phyloP scores from a whole-genome alignment of 1,140 invertebrate species.

The Palaemon carinicauda region DNA sequence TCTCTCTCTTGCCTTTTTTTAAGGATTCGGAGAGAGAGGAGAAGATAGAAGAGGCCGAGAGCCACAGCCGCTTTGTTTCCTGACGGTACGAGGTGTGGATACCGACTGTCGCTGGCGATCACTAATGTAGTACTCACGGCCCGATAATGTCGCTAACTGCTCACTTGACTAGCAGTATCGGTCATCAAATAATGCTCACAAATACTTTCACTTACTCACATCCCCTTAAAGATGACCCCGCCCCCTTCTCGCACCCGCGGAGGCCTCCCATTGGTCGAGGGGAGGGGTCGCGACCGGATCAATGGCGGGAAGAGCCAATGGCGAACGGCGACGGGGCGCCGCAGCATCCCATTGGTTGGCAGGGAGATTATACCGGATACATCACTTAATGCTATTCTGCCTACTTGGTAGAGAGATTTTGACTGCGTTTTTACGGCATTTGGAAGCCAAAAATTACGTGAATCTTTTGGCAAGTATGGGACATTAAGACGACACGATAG shows the following conservation, averaged over 20 bases:
- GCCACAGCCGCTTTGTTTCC: too few relatives aligned
- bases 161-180: slow-evolving; percentile 58
- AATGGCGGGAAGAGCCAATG: slow-evolving; percentile 51
- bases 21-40: neutral
- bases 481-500: slow-evolving; percentile 49
- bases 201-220: slow-evolving; percentile 59
- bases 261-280: neutral
- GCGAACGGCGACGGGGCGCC: neutral
- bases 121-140: slow-evolving; percentile 54
- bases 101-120: slow-evolving; percentile 49
- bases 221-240: slow-evolving; percentile 34
- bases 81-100: slow-evolving; percentile 15
- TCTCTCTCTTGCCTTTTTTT: too few relatives aligned
- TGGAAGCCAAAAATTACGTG: slow-evolving; percentile 58
- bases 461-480: slow-evolving; percentile 57
- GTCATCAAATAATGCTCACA: slow-evolving; percentile 60
- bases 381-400: slow-evolving; percentile 56
- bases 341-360: slow-evolving; percentile 41
- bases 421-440: slow-evolving; percentile 58
- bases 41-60: neutral
- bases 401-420: slow-evolving; percentile 58
- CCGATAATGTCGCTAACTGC: slow-evolving; percentile 59
- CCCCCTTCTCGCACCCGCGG: slow-evolving; percentile 25
- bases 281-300: slow-evolving; percentile 46
- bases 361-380: slow-evolving; percentile 56